Evolutionary conservation across 1,140 invertebrate genomes (phyloP).

Genomic region (Berghia stephanieae): DNA sequence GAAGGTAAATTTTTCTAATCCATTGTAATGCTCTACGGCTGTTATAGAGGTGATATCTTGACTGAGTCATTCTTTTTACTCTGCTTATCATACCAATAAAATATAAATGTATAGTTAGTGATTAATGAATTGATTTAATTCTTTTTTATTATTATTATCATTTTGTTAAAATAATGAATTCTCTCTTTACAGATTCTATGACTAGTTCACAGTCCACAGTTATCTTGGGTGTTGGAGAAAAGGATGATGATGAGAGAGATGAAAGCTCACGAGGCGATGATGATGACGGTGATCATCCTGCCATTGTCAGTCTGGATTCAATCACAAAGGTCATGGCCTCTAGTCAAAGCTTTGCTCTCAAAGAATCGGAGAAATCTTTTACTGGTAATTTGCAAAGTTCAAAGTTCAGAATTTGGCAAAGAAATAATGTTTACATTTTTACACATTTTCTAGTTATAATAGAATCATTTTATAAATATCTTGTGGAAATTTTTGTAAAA

Average conservation of each 20-base stretch:
- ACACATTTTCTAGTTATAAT: no score
- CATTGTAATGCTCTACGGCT: no score
- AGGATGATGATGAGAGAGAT: slow-evolving; percentile 26
- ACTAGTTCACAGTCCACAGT: background rate
- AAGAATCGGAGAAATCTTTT: background rate
- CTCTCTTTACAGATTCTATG: no score
- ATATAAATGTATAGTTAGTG: no score
- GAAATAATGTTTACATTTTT: no score
- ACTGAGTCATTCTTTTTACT: background rate
- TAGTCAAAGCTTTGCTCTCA: slow-evolving; percentile 54
- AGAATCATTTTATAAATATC: no score
- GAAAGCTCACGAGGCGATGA: no score
- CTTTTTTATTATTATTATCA: no score
- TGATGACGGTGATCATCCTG: slow-evolving; percentile 31
- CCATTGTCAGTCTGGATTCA: slow-evolving; percentile 51
- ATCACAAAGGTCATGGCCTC: slow-evolving; percentile 54
- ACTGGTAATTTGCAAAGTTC: slow-evolving; percentile 5
- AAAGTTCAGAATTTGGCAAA: background rate
- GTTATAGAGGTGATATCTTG: no score
- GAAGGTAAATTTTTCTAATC: slow-evolving; percentile 17
- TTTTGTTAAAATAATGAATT: no score
- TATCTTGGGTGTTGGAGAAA: background rate
- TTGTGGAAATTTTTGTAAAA: no score
- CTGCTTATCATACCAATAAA: background rate
- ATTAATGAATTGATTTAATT: no score